Evolutionary conservation across 2,797 vertebrate species (phyloP).

Genomic region (Cirrhinus molitorella): DNA sequence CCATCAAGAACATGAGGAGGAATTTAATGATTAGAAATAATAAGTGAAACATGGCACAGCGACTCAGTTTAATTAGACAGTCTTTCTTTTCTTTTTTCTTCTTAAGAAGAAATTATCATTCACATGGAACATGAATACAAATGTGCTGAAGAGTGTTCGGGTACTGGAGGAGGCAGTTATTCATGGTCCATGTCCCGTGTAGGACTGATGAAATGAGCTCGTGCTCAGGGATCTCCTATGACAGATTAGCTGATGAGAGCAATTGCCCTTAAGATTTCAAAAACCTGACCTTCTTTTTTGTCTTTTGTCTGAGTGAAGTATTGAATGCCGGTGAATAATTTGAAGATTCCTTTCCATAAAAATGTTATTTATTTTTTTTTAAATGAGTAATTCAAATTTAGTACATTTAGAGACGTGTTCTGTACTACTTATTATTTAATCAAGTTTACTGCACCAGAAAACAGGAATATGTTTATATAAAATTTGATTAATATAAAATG

Average conservation of each 20-base stretch:
- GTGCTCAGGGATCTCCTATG: slow-evolving; percentile 34
- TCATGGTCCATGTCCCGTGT: slow-evolving; percentile 43
- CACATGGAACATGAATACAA: slow-evolving; percentile 58
- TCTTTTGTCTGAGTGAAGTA: neutral
- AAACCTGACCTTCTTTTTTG: slow-evolving; percentile 18
- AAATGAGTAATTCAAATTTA: neutral
- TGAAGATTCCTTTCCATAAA: neutral
- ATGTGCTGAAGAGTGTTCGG: slow-evolving; percentile 47
- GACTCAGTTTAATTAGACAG: slow-evolving; percentile 60
- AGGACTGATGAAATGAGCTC: slow-evolving; percentile 54
- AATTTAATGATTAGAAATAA: slow-evolving; percentile 63
- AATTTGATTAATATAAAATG: neutral
- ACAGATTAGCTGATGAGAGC: slow-evolving; percentile 39
- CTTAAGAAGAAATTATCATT: slow-evolving; percentile 55
- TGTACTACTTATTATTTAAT: neutral
- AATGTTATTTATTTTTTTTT: neutral
- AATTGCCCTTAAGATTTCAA: slow-evolving; percentile 45
- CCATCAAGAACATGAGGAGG: slow-evolving; percentile 49
- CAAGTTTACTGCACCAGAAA: neutral
- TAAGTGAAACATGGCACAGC: slow-evolving; percentile 62
- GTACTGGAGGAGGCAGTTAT: slow-evolving; percentile 55
- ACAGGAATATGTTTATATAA: neutral
- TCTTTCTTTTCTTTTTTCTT: slow-evolving; percentile 55
- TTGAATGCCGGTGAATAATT: slow-evolving; percentile 9
- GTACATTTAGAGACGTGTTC: neutral